A percentile compares a stretch with the other conserved stretches of the same genome.
These are phyloP conservation scores for Datnioides undecimradiatus DNA, from an alignment of 2,113 vertebrate genomes.

Conservation along the genomic window DNA sequence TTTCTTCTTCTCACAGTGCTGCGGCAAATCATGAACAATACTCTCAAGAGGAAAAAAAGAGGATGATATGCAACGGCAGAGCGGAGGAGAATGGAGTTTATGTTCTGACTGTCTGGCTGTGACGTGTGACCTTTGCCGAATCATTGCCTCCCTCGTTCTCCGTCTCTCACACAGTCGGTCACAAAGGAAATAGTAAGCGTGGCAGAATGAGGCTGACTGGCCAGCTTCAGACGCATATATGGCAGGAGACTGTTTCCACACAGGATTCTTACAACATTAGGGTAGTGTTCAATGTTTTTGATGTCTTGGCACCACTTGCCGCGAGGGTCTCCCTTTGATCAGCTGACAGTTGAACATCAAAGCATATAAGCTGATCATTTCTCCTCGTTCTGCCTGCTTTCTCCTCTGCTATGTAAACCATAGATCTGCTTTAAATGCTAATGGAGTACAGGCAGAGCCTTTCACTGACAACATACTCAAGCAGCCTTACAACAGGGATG, in stretches of 20 bases:
- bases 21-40: not conserved
- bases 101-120: constrained; percentile 3
- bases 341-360: constrained; percentile 13
- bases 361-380: constrained; percentile 24
- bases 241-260: constrained; percentile 5
- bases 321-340: constrained; percentile 24
- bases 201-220: constrained; percentile 65
- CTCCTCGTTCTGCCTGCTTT: not conserved
- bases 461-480: constrained; percentile 22
- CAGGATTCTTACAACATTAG: not conserved
- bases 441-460: constrained; percentile 23
- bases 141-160: constrained; percentile 43
- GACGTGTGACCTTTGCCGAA: constrained; percentile 48
- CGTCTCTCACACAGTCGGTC: constrained; percentile 32
- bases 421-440: constrained; percentile 55
- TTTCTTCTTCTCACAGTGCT: not conserved
- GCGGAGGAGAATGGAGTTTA: not conserved
- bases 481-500: constrained; percentile 16
- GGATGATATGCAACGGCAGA: not conserved
- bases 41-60: not conserved
- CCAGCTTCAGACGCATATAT: constrained; percentile 33
- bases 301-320: not conserved
- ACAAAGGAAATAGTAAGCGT: constrained; percentile 34
- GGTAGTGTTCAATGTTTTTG: not conserved
- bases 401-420: constrained; percentile 22